Percentiles rank a stretch among this genome's conserved stretches.
Conservation (phyloP, 53 echinoderm and acorn worm genomes). For the Pentamera pediparva region DNA sequence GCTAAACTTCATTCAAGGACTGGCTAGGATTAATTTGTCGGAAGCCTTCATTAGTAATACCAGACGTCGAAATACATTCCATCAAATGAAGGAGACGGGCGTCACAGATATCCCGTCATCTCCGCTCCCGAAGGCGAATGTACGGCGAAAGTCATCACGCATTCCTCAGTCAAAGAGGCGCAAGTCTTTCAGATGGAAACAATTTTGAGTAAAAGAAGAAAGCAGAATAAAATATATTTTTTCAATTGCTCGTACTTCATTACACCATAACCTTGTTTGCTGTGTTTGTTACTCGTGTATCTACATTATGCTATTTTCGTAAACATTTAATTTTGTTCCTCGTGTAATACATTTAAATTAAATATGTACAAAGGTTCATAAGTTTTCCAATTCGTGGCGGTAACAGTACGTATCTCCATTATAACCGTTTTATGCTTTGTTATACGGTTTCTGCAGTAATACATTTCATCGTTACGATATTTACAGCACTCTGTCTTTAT, state of each 20-base stretch:
- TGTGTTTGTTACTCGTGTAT: neutral
- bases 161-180: neutral
- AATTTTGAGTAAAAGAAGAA: neutral
- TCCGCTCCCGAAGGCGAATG: neutral
- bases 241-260: too few relatives aligned
- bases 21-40: conserved; percentile 32
- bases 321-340: too few relatives aligned
- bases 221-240: neutral
- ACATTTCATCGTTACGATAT: too few relatives aligned
- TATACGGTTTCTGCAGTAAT: too few relatives aligned
- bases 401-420: too few relatives aligned
- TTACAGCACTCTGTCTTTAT: too few relatives aligned
- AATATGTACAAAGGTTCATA: too few relatives aligned
- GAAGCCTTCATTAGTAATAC: conserved; percentile 41
- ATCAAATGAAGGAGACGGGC: conserved; percentile 30
- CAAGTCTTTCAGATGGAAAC: neutral
- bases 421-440: too few relatives aligned
- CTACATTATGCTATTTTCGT: too few relatives aligned
- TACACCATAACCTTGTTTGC: too few relatives aligned
- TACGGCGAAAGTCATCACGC: neutral
- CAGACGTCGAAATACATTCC: conserved; percentile 22
- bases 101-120: neutral
- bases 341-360: too few relatives aligned
- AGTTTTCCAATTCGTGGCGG: too few relatives aligned
- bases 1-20: conserved; percentile 39